Conservation (phyloP, 2,888 invertebrate genomes). For the Dicyrtoma fusca region DNA sequence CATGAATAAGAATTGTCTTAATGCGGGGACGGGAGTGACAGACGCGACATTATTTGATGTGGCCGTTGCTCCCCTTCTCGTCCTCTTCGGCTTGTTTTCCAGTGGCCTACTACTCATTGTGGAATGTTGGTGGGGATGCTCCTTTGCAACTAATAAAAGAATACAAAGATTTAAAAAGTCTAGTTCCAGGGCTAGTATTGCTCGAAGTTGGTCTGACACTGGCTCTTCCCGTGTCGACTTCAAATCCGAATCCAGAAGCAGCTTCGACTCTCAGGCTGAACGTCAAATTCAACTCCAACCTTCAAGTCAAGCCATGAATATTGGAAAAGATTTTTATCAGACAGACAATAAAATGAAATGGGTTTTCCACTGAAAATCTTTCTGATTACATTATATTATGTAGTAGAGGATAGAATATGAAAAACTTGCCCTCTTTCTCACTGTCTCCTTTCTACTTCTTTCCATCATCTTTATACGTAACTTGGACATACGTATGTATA, state of each 20-base stretch:
- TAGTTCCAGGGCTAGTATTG: no score
- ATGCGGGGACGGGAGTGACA: background rate
- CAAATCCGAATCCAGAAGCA: no score
- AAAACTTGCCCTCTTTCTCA: no score
- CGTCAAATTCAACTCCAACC: background rate
- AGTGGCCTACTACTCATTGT: conserved; percentile 28
- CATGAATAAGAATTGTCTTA: conserved; percentile 17
- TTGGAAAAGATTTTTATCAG: conserved; percentile 14
- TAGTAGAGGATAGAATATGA: background rate
- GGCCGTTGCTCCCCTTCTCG: conserved; percentile 27
- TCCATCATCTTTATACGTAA: background rate
- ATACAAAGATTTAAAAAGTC: no score
- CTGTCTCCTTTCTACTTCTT: no score
- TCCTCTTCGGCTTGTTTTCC: conserved; percentile 20
- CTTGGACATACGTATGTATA: background rate
- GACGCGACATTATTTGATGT: conserved; percentile 37
- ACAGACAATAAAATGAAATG: conserved; percentile 22
- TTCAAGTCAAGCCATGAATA: conserved; percentile 12
- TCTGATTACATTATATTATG: conserved; percentile 17
- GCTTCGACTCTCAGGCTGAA: no score
- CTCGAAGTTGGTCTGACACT: no score
- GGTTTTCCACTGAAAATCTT: conserved; percentile 18
- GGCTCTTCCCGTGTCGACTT: no score
- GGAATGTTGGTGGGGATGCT: background rate
- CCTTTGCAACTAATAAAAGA: no score